Evolutionary conservation across 1,140 invertebrate species (phyloP).

Genomic region (Conus ventricosus): DNA sequence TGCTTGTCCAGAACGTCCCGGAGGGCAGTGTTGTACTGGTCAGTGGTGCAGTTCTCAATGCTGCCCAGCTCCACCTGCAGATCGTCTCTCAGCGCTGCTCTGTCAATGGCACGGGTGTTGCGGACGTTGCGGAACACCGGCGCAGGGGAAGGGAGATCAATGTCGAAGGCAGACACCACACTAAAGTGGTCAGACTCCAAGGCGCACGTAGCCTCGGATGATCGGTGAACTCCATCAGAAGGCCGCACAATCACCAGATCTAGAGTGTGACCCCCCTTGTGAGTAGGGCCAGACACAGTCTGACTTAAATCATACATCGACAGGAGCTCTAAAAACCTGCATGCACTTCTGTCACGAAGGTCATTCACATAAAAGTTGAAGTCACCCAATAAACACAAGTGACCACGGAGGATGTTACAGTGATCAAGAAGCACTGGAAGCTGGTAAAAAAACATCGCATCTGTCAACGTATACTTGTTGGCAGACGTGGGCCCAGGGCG

Average conservation of each 20-base stretch:
- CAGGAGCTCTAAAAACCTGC: background rate
- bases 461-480: background rate
- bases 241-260: conserved; percentile 2
- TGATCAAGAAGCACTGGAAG: background rate
- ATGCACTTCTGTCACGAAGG: background rate
- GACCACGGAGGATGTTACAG: background rate
- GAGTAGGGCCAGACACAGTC: conserved; percentile 16
- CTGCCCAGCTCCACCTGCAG: too few species aligned
- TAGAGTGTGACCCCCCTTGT: conserved; percentile 16
- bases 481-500: conserved; percentile 1
- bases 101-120: too few species aligned
- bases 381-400: conserved; percentile 12
- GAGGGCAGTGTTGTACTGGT: too few species aligned
- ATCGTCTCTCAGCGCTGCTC: too few species aligned
- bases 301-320: background rate
- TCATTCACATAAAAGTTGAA: conserved; percentile 1
- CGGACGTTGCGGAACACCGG: too few species aligned
- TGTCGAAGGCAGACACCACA: too few species aligned
- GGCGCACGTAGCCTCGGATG: too few species aligned
- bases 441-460: background rate
- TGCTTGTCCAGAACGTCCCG: too few species aligned
- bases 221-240: too few species aligned
- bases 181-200: too few species aligned
- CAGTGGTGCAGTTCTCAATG: too few species aligned
- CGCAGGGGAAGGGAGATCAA: too few species aligned